phyloP scores from a whole-genome alignment of 1,140 invertebrate genomes.

The Ectropis grisescens region DNA sequence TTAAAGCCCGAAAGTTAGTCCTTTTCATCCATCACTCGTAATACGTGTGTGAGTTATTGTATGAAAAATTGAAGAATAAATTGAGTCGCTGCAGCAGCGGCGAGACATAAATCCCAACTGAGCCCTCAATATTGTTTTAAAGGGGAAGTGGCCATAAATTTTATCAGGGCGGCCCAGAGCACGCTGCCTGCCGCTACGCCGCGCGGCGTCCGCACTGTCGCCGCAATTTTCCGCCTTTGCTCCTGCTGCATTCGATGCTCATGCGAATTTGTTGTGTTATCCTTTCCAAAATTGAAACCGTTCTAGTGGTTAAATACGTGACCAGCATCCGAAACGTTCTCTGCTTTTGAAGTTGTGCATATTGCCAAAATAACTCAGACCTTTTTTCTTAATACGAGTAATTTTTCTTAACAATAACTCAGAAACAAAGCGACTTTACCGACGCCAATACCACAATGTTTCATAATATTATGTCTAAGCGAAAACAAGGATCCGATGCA shows the following conservation, averaged over 20 bases:
- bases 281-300: conserved; percentile 37
- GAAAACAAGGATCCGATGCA: too few relatives aligned
- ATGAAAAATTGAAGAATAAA: conserved; percentile 71
- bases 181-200: conserved; percentile 10
- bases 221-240: conserved; percentile 55
- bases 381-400: too few relatives aligned
- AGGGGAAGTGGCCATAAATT: conserved; percentile 71
- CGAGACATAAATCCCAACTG: conserved; percentile 70
- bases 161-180: conserved; percentile 65
- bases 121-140: conserved; percentile 70
- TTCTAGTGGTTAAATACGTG: conserved; percentile 13
- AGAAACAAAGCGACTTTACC: too few relatives aligned
- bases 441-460: too few relatives aligned
- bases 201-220: conserved; percentile 26
- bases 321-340: not conserved
- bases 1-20: conserved; percentile 70
- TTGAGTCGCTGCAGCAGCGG: conserved; percentile 68
- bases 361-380: too few relatives aligned
- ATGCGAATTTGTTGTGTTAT: conserved; percentile 42
- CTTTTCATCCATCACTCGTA: conserved; percentile 70
- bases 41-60: conserved; percentile 70
- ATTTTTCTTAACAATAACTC: too few relatives aligned
- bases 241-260: conserved; percentile 37
- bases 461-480: too few relatives aligned
- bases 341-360: too few relatives aligned